phyloP scores from a whole-genome alignment of 1,140 invertebrate genomes.

The Bombus affinis region DNA sequence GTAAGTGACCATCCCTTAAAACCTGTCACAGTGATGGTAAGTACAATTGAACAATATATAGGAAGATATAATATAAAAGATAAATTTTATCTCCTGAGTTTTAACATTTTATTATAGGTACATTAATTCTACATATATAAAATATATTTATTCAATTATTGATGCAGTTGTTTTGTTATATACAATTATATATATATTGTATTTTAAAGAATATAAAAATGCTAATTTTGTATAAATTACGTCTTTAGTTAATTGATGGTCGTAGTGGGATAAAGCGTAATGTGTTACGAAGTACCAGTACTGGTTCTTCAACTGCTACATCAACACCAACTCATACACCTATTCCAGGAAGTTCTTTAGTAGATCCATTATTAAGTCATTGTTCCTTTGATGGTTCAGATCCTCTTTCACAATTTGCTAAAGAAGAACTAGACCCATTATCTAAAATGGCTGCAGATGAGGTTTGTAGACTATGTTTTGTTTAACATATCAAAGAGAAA shows the following conservation, averaged over 20 bases:
- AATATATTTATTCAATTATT: constrained; percentile 2
- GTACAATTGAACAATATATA: background rate
- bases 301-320: constrained; percentile 81
- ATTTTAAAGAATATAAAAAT: constrained; percentile 19
- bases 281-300: constrained; percentile 79
- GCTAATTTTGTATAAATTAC: constrained; percentile 13
- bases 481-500: background rate
- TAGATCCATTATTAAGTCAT: constrained; percentile 75
- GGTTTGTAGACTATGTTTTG: constrained; percentile 74
- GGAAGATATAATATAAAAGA: no score
- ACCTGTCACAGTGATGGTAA: constrained; percentile 80
- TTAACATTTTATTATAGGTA: background rate
- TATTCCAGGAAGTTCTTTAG: constrained; percentile 83
- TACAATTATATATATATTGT: background rate
- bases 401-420: constrained; percentile 88
- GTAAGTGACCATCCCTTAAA: constrained; percentile 81
- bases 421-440: constrained; percentile 86
- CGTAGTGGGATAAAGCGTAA: constrained; percentile 79
- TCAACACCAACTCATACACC: constrained; percentile 81
- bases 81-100: background rate
- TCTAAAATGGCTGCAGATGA: constrained; percentile 86
- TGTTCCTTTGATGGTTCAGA: constrained; percentile 88
- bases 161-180: background rate
- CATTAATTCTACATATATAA: constrained; percentile 8
- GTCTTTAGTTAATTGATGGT: constrained; percentile 80